phyloP scores from a whole-genome alignment of 64 coral and sea anemone genomes.

The Orbicella faveolata region DNA sequence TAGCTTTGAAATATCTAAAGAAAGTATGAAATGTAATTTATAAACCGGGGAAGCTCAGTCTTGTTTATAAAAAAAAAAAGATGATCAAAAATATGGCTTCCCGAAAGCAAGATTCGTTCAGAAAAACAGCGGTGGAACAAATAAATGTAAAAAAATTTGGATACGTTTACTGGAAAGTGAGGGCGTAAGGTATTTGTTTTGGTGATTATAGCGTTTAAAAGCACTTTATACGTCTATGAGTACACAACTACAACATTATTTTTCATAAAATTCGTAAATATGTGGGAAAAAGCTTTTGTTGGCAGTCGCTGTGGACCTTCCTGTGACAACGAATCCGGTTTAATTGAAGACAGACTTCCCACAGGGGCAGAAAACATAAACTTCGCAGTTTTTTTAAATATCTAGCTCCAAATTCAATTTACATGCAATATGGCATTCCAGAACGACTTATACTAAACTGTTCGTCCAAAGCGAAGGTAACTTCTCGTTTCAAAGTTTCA shows the following conservation, averaged over 20 bases:
- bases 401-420: too few relatives aligned
- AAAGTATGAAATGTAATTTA: not conserved
- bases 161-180: not conserved
- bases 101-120: too few relatives aligned
- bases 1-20: not conserved
- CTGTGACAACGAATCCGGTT: not conserved
- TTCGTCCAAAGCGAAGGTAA: too few relatives aligned
- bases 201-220: not conserved
- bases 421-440: too few relatives aligned
- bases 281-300: not conserved
- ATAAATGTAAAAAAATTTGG: not conserved
- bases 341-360: not conserved
- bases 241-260: not conserved
- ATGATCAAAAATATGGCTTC: too few relatives aligned
- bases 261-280: not conserved
- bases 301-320: not conserved
- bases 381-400: too few relatives aligned
- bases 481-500: too few relatives aligned
- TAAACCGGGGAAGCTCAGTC: not conserved
- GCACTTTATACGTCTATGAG: not conserved
- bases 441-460: too few relatives aligned
- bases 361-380: not conserved
- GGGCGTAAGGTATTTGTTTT: not conserved
- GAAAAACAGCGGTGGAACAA: not conserved
- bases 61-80: not conserved